Percentiles rank a stretch among this genome's conserved stretches.
These are phyloP conservation scores for Lymantria dispar DNA, from an alignment of 2,888 invertebrate species.

Conservation along the genomic window DNA sequence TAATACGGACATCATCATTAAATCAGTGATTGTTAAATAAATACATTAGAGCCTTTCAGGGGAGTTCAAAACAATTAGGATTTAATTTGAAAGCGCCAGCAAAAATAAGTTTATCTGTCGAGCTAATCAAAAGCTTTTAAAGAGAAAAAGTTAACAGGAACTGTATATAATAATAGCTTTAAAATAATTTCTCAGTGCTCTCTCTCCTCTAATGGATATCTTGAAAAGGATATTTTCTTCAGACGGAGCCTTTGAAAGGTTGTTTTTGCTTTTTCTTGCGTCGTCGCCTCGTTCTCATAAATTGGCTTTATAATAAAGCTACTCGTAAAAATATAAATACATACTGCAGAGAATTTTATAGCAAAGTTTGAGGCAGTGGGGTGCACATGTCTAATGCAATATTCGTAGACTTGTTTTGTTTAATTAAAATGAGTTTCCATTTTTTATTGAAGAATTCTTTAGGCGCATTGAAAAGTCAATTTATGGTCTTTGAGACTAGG, in stretches of 20 bases:
- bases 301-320: slow-evolving; percentile 53
- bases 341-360: slow-evolving; percentile 31
- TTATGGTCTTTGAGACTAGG: no score
- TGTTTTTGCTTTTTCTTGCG: slow-evolving; percentile 44
- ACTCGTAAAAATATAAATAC: slow-evolving; percentile 42
- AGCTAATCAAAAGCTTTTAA: slow-evolving; percentile 36
- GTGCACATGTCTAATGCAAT: slow-evolving; percentile 17
- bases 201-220: slow-evolving; percentile 41
- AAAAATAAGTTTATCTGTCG: not conserved
- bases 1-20: no score
- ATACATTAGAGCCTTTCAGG: not conserved
- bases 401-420: slow-evolving; percentile 10
- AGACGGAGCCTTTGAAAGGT: slow-evolving; percentile 40
- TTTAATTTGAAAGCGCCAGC: slow-evolving; percentile 1
- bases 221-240: slow-evolving; percentile 48
- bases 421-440: no score
- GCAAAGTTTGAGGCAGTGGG: slow-evolving; percentile 21
- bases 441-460: no score
- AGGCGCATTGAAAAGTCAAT: no score
- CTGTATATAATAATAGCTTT: slow-evolving; percentile 19
- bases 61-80: not conserved
- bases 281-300: slow-evolving; percentile 39
- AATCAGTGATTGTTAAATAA: no score
- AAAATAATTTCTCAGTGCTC: slow-evolving; percentile 40
- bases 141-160: slow-evolving; percentile 27